Base-by-base conservation (phyloP, 2,888 invertebrate species). In the Monochamus alternatus region DNA sequence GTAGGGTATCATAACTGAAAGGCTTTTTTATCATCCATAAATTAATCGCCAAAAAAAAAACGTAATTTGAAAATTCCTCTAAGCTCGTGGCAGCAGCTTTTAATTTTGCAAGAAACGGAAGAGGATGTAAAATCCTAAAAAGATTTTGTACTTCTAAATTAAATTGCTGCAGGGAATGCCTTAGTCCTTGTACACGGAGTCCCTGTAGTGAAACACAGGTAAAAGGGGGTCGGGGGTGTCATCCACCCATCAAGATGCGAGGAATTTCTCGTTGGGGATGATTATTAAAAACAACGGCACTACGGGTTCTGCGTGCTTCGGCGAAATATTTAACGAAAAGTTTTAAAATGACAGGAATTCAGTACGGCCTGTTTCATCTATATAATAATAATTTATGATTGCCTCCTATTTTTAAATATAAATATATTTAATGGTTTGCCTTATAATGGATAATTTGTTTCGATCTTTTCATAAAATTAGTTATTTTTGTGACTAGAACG, bases 201-300 rank as follows among this genome's bases (percentile, higher is more conserved):
- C 47, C 47, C 12, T 47, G 47, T 47, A 8, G 12, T 47, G 47
- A 12, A 63, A 63, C 38, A 43, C 43, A 63, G 62, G 62, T 63
- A 63, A 38, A 63, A n/a, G 8, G 14, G 43, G 43, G 43, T n/a
- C 38, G 38, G 62, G 62, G 62, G 38, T 9, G 62, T 63, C 43
- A 38, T 43, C 60, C n/a, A 32, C 60, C 43, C 43, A 43, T 63
- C 43, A 63, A 38, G 62, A 43, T 63, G 62, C 62, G 43, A 63
- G 43, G 62, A 63, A 63, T 63, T 63, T 43, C 43, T n/a, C n/a
- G 62, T 43, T 63, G 62, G 12, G 62, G 38, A 63, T 63, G 38
- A 38, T 63, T 63, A 63, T 63, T 63, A 63, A 63, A 63, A 63
- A 63, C 43, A 60, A 63, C 43, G 43, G 62, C 43, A 14, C 5